These are phyloP conservation scores for Cantharis flavilabris DNA, from an alignment of 2,888 invertebrate species.

Conservation along the genomic window DNA sequence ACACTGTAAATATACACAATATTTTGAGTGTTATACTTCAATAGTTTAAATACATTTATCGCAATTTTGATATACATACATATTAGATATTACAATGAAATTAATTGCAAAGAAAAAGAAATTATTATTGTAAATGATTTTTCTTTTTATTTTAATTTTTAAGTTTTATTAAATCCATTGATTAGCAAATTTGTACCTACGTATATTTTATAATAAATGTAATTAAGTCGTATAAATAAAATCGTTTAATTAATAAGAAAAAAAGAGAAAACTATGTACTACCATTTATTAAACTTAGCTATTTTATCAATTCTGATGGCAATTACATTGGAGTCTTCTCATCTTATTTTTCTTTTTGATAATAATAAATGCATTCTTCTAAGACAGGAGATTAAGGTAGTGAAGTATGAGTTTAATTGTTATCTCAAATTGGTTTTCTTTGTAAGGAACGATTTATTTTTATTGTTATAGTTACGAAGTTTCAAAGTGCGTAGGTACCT, in stretches of 20 bases:
- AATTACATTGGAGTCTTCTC: neutral
- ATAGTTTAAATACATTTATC: too few relatives aligned
- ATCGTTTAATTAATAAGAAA: neutral
- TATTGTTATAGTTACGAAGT: conserved; percentile 21
- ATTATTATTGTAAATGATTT: too few relatives aligned
- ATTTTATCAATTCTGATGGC: neutral
- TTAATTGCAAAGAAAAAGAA: too few relatives aligned
- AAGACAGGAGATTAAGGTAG: conserved; percentile 22
- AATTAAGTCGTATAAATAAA: neutral
- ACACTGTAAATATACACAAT: too few relatives aligned
- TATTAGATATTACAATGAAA: too few relatives aligned
- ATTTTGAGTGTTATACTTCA: too few relatives aligned
- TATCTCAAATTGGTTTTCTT: conserved; percentile 26
- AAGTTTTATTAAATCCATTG: too few relatives aligned
- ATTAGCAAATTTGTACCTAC: too few relatives aligned
- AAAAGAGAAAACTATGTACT: neutral
- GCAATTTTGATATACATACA: too few relatives aligned
- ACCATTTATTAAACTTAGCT: neutral
- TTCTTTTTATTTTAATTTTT: too few relatives aligned
- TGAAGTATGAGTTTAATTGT: conserved; percentile 26
- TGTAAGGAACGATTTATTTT: conserved; percentile 20
- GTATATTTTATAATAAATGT: too few relatives aligned
- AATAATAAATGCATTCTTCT: conserved; percentile 19
- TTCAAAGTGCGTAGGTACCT: conserved; percentile 8
- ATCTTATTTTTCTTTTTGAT: neutral